Evolutionary conservation across 30 jellyfish, hydroid and myxozoan species (phyloP).

Genomic region (Morbakka virulenta): DNA sequence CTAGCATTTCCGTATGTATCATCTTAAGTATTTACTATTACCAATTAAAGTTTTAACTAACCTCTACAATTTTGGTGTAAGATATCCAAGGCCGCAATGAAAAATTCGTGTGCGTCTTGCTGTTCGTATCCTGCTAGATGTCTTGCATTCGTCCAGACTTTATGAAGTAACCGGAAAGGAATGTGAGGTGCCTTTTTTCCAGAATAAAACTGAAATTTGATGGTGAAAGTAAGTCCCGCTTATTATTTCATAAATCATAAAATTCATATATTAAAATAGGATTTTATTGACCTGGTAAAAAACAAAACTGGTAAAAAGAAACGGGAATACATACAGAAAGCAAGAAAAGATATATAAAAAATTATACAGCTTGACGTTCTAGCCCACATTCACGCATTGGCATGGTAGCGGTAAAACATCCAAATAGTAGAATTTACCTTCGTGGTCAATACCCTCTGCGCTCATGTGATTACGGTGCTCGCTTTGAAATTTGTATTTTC

Average conservation of each 20-base stretch:
- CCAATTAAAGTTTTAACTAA: too few species aligned
- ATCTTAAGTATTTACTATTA: neutral
- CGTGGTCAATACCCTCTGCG: too few species aligned
- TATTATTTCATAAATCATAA: neutral
- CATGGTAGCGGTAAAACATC: too few species aligned
- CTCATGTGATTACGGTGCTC: too few species aligned
- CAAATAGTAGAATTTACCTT: too few species aligned
- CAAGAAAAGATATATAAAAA: too few species aligned
- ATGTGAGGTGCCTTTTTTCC: constrained; percentile 90
- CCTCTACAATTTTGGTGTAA: constrained; percentile 90
- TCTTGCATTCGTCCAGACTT: constrained; percentile 95
- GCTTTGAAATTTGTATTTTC: too few species aligned
- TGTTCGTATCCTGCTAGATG: constrained; percentile 95
- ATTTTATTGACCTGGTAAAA: neutral
- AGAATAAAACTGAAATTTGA: constrained; percentile 76
- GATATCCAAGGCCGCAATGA: constrained; percentile 87
- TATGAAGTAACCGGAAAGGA: constrained; percentile 79
- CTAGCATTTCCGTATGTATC: too few species aligned
- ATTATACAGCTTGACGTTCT: too few species aligned
- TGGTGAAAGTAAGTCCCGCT: neutral
- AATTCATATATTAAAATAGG: neutral
- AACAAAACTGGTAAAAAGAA: neutral
- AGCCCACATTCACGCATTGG: too few species aligned
- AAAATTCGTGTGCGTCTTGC: constrained; percentile 95
- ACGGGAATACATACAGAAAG: too few species aligned